Percentiles rank a stretch among this genome's conserved stretches.
These are phyloP conservation scores for Caenorhabditis drosophilae DNA, from an alignment of 2,888 invertebrate species.

Conservation along the genomic window DNA sequence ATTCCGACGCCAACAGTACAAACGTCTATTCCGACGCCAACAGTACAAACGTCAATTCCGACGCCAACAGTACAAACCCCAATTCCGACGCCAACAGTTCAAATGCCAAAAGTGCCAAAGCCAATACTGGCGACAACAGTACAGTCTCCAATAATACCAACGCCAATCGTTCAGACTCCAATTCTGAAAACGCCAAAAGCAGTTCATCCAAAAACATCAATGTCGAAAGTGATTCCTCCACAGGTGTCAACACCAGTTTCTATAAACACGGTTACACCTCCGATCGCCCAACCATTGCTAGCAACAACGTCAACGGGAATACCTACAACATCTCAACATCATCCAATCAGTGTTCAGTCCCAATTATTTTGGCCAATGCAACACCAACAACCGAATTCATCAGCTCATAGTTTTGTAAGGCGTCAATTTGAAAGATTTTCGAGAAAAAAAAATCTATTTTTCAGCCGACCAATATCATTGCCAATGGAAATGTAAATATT, in stretches of 20 bases:
- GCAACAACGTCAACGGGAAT: not conserved
- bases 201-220: too few species aligned
- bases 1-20: not conserved
- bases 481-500: conserved; percentile 2
- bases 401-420: too few species aligned
- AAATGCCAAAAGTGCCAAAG: too few species aligned
- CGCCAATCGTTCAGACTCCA: not conserved
- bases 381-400: too few species aligned
- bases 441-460: not conserved
- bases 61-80: too few species aligned
- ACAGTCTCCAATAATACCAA: not conserved
- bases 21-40: not conserved
- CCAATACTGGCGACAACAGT: too few species aligned
- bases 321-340: too few species aligned
- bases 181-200: not conserved
- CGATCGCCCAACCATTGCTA: not conserved
- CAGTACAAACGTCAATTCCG: not conserved
- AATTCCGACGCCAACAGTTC: too few species aligned
- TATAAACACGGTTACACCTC: not conserved
- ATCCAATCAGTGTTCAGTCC: not conserved
- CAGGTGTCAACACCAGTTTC: too few species aligned
- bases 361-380: not conserved
- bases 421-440: not conserved
- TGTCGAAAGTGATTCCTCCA: too few species aligned
- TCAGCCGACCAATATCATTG: not conserved